Evolutionary conservation across 92 coral and sea anemone species (phyloP).

Genomic region (Phenganax marumi): DNA sequence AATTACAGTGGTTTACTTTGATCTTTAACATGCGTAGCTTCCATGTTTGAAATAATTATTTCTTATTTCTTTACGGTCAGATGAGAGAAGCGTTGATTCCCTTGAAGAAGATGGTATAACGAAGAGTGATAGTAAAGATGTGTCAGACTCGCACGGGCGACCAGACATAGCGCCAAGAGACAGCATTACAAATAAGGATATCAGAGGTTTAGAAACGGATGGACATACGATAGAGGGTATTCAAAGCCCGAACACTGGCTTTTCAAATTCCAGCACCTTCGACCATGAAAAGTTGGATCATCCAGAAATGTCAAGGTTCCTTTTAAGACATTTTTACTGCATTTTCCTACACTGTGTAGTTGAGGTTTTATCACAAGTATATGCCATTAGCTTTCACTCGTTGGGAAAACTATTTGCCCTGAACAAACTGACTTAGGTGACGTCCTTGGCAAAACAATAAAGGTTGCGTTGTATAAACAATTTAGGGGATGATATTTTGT

Average conservation of each 20-base stretch:
- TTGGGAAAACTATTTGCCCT: too few relatives aligned
- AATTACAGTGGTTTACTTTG: not conserved
- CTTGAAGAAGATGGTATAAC: not conserved
- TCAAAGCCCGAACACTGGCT: slow-evolving; percentile 7
- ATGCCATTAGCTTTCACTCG: too few relatives aligned
- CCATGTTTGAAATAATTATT: not conserved
- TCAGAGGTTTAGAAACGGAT: not conserved
- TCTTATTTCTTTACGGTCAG: not conserved
- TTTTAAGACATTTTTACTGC: too few relatives aligned
- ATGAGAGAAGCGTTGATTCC: slow-evolving; percentile 20
- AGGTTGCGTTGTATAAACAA: not conserved
- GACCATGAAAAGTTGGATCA: not conserved
- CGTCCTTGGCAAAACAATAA: too few relatives aligned
- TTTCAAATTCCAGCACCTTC: not conserved
- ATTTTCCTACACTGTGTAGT: too few relatives aligned
- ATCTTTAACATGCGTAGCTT: not conserved
- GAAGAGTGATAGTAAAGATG: not conserved
- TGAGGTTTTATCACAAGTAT: too few relatives aligned
- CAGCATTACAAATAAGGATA: not conserved
- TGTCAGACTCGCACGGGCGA: not conserved
- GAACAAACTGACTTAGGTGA: too few relatives aligned
- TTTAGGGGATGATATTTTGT: not conserved
- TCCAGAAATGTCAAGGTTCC: not conserved
- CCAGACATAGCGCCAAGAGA: not conserved
- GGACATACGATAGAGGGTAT: not conserved